Evolutionary conservation across 2,113 vertebrate species (phyloP), one percentile per base, ranked within the genome.

Genomic region (Furnarius figulus): DNA sequence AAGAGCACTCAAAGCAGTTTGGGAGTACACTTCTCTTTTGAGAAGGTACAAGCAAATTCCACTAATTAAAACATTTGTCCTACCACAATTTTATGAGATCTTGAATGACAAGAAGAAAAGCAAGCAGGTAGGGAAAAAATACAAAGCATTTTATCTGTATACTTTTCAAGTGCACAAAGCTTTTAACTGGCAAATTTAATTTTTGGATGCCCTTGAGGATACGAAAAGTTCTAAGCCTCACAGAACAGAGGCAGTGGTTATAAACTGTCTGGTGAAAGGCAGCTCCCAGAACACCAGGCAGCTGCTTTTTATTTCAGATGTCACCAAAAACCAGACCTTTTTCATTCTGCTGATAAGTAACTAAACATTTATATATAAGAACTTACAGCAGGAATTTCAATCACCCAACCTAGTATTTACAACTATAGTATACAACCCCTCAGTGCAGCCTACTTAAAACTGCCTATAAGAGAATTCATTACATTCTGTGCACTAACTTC

Each of bases 291-390:
- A 85, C n/a, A 62, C 31, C 1, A 1, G 30, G 74, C 81, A 94
- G 91, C 71, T 94, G 81, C 10, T 93, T 94, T 95, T 91, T 85
- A 89, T 87, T 97, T 96, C 77, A 76, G 40, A 89, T 89, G 85
- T 74, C 78, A 93, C 82, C 58, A 83, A 86, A 89, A 68, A 3
- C 0, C 66, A 93, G 87, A 82, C 49, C 49, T 85, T 93, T 95
- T 93, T 68, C 15, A 35, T 95, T 95, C 74, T 91, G 20, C 81
- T 95, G 93, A 79, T 93, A 95, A 81, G 84, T 84, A 87, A 85
- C 84, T 87, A 94, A 93, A 92, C 89, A 89, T 92, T 97, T 95
- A 82, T 87, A 65, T 75, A 79, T 65, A 46, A 75, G 91, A 81
- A 92, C 73, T 89, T 72, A 40, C 6, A 90, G 62, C 16, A 91